A percentile compares a stretch with the other conserved stretches of the same genome.
phyloP scores from a whole-genome alignment of 2,113 vertebrate species.

The Pachypanchax playfairii region DNA sequence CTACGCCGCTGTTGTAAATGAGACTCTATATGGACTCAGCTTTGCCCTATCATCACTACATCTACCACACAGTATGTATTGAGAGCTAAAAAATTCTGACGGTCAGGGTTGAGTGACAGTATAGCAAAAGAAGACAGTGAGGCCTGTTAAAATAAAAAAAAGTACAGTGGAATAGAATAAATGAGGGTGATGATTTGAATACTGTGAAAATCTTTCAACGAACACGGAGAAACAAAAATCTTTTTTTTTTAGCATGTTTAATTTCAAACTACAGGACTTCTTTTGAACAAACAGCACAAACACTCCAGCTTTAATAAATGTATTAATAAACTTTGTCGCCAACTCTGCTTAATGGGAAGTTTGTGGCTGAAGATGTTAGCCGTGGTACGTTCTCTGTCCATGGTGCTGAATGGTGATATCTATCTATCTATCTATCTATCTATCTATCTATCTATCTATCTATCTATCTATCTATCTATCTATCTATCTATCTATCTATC shows the following conservation, averaged over 20 bases:
- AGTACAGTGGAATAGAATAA: not conserved
- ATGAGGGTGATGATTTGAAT: slow-evolving; percentile 21
- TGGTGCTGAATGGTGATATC: slow-evolving; percentile 49
- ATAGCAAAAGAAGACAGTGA: not conserved
- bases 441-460: no score
- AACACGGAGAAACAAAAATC: no score
- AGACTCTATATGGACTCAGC: slow-evolving; percentile 60
- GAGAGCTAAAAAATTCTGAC: slow-evolving; percentile 20
- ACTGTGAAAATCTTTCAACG: no score
- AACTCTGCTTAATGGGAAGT: not conserved
- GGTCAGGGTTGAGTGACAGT: not conserved
- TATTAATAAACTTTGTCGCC: no score
- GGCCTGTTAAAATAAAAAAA: slow-evolving; percentile 19
- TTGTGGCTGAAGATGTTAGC: no score
- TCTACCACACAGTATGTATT: slow-evolving; percentile 50
- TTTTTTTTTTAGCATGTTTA: no score
- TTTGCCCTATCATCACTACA: slow-evolving; percentile 54
- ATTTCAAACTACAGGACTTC: no score
- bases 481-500: no score
- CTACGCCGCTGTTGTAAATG: slow-evolving; percentile 68
- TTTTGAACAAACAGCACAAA: no score
- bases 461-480: no score
- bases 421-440: no score
- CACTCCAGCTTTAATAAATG: no score
- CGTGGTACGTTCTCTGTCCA: slow-evolving; percentile 29